Evolutionary conservation across 2,888 invertebrate genomes (phyloP), one percentile per base, ranked within the genome.

Genomic region (Melitaea athalia): DNA sequence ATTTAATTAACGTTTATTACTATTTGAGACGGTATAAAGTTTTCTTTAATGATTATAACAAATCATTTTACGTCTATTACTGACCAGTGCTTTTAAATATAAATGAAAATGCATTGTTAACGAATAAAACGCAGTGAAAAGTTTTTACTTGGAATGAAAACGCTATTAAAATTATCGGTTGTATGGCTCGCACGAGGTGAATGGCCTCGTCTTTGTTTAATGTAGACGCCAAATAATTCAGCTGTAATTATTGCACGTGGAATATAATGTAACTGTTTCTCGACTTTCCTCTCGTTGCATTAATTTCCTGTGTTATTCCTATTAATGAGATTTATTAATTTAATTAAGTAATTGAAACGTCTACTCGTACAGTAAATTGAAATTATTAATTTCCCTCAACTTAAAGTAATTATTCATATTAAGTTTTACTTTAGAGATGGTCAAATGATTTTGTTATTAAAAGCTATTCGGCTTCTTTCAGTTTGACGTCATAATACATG

Each of bases 161-260:
- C 45, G 53, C 70, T 63, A 59, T 68, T 71, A 71, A 69, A 59
- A 67, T 71, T 74, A 74, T 72, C 74, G 68, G 68, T 49, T 64
- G 72, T 72, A 71, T 70, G 69, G 67, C 47, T 53, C 31, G 63
- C 60, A 47, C 33, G 68, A 64, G 68, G 72, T 71, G 68, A 74
- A 74, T 50, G 66, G 70, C 71, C 74, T 68, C 64, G 11, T 63
- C 57, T 69, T 63, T 73, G 72, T 75, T 74, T 74, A 61, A 71
- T 63, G 59, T 68, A 65, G 59, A 68, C 68, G 64, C 69, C 62
- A 31, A 67, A 67, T 71, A 62, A 64, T 69, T 59, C 66, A 66
- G 63, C 50, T 61, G 60, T 66, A 70, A 68, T 68, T 71, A 71
- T 69, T 69, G 64, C 69, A 67, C 71, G 59, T 64, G 62, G 57